Evolutionary conservation across 2,888 invertebrate species (phyloP).

Genomic region (Macrostomum cliftonense): DNA sequence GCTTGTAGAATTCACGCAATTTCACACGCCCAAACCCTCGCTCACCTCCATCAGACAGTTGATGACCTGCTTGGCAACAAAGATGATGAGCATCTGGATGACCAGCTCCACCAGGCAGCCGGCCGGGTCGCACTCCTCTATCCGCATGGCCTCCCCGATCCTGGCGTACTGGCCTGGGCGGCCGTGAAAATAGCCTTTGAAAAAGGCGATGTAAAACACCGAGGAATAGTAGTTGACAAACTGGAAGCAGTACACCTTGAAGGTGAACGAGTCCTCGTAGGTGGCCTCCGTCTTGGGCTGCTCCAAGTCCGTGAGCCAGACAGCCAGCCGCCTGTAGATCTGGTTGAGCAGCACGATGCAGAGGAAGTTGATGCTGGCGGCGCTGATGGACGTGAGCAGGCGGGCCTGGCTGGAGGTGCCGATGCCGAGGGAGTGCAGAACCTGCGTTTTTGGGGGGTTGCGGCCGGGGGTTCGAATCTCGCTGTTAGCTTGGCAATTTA

Average conservation of each 20-base stretch:
- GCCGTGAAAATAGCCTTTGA: conserved; percentile 39
- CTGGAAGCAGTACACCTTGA: conserved; percentile 38
- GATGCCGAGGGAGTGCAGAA: too few relatives aligned
- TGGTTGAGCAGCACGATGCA: conserved; percentile 44
- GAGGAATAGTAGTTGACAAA: conserved; percentile 39
- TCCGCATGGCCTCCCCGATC: conserved; percentile 29
- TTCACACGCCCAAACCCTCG: too few relatives aligned
- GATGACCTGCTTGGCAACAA: conserved; percentile 45
- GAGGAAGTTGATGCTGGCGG: conserved; percentile 34
- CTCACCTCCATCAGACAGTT: conserved; percentile 44
- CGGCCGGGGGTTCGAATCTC: too few relatives aligned
- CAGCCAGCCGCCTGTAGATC: conserved; percentile 43
- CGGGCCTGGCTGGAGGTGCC: too few relatives aligned
- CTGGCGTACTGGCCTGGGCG: conserved; percentile 43
- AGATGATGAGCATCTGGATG: conserved; percentile 44
- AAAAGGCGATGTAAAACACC: conserved; percentile 37
- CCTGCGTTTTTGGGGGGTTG: too few relatives aligned
- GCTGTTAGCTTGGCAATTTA: too few relatives aligned
- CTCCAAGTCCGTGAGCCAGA: conserved; percentile 40
- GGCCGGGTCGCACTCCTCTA: conserved; percentile 40
- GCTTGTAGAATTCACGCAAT: too few relatives aligned
- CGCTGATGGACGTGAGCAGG: too few relatives aligned
- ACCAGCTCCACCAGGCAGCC: conserved; percentile 44
- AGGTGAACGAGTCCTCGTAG: conserved; percentile 36
- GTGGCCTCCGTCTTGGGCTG: conserved; percentile 38